Evolutionary conservation across 2,113 vertebrate species (phyloP), one percentile per base, ranked within the genome.

Genomic region (Martes martes): DNA sequence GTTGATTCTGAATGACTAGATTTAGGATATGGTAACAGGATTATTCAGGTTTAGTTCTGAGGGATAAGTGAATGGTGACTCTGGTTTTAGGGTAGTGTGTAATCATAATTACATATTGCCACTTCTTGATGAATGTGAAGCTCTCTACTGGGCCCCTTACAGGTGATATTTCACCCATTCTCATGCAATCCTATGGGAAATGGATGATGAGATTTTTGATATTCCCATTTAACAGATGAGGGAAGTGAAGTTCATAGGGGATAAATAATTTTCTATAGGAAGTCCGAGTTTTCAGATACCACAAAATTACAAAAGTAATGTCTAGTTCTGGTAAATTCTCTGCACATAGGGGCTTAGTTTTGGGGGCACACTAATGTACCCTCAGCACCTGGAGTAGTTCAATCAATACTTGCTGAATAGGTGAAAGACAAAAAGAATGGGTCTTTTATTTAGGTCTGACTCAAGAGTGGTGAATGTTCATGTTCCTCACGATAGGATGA

Each of bases 151-250:
- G 45, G 33, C 1, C 57, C 47, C 78, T 94, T 45, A 42, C 67
- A 36, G 50, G 31, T 81, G 28, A 45, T 28, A 47, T 55, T 33
- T 42, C 52, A 84, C 18, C 65, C 33, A 4, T 65, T 95, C 28
- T 91, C 55, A 67, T 65, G n/a, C 6, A 74, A 26, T 79, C 10
- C 2, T 80, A 6, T 84, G 36, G 59, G 57, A 61, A 39, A 0
- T 63, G 15, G 65, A 21, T 82, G 26, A 55, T 63, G 82, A 79
- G 52, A 7, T 63, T 69, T 61, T 83, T 84, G 18, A 36, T 55
- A 67, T 73, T 93, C 61, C 61, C 11, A 33, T 61, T 94, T 93
- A 94, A 92, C 39, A 90, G 73, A 83, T 33, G n/a, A 94, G 36
- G 59, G 1, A 89, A 94, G 16, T 94, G 6, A 92, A 59, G 42